Conservation (phyloP, 2,113 vertebrate genomes). For the Odontophorus gujanensis region DNA sequence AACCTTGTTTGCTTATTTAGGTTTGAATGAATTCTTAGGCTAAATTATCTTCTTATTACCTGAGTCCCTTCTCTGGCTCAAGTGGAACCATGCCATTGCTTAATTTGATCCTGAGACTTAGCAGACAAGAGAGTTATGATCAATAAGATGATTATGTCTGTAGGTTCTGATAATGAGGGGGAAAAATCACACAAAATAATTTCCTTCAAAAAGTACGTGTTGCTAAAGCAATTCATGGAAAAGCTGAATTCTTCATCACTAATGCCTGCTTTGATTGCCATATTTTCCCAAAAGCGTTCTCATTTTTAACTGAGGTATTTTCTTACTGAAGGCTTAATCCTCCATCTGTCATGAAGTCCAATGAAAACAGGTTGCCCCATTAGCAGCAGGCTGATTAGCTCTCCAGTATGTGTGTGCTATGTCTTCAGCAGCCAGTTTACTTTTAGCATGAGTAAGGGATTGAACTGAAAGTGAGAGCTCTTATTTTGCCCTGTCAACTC, state of each 20-base stretch:
- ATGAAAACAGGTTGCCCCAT: not conserved
- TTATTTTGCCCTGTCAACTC: not conserved
- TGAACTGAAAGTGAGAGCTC: not conserved
- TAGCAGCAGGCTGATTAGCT: not conserved
- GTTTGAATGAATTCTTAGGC: rapidly evolving
- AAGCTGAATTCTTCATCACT: not conserved
- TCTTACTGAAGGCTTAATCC: not conserved
- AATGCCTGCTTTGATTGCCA: not conserved
- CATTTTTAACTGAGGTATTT: not conserved
- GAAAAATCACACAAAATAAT: not conserved
- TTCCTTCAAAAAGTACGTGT: not conserved
- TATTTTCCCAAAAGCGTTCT: not conserved
- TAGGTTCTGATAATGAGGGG: not conserved
- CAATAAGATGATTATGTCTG: not conserved
- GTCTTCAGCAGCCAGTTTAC: not conserved
- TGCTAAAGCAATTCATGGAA: not conserved
- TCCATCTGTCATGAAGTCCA: not conserved
- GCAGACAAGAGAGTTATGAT: not conserved
- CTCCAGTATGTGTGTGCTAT: not conserved
- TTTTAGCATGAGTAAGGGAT: not conserved
- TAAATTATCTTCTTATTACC: not conserved
- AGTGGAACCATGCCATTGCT: not conserved
- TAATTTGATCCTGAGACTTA: not conserved
- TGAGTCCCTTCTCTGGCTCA: not conserved
- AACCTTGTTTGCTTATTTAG: not conserved